Conservation (phyloP, 2,797 vertebrate genomes). For the Coracias cyanogaster region DNA sequence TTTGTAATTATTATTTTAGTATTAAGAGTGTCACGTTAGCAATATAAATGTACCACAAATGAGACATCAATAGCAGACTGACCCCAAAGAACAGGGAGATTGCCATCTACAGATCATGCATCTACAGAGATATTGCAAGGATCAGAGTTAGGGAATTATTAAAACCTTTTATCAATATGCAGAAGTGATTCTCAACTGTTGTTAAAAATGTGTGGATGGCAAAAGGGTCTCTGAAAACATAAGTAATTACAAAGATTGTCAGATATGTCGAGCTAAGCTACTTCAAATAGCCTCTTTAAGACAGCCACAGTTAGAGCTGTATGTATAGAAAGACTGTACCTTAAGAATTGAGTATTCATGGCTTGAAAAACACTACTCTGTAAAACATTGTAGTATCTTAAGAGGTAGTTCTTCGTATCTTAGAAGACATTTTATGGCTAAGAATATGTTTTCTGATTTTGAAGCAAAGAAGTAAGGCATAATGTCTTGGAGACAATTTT, state of each 20-base stretch:
- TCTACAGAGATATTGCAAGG: not conserved
- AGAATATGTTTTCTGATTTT: not conserved
- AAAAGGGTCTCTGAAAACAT: not conserved
- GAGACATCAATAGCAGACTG: not conserved
- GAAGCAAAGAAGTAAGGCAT: not conserved
- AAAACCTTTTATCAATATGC: not conserved
- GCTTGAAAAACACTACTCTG: not conserved
- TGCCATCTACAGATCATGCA: not conserved
- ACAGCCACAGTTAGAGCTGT: not conserved
- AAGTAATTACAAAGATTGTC: not conserved
- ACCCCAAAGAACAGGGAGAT: not conserved
- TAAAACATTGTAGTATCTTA: not conserved
- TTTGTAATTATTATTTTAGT: not conserved
- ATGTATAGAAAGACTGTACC: fast-evolving
- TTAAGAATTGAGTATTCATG: not conserved
- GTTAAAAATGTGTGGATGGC: not conserved
- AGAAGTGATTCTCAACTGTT: not conserved
- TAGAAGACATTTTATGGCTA: not conserved
- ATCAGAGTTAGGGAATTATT: not conserved
- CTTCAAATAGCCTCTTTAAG: not conserved
- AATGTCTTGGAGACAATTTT: not conserved
- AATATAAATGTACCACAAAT: not conserved
- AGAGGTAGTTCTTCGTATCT: not conserved
- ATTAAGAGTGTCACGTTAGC: not conserved
- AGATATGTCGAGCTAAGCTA: not conserved